These are phyloP conservation scores for Orius insidiosus DNA, from an alignment of 1,140 invertebrate species.

Conservation along the genomic window DNA sequence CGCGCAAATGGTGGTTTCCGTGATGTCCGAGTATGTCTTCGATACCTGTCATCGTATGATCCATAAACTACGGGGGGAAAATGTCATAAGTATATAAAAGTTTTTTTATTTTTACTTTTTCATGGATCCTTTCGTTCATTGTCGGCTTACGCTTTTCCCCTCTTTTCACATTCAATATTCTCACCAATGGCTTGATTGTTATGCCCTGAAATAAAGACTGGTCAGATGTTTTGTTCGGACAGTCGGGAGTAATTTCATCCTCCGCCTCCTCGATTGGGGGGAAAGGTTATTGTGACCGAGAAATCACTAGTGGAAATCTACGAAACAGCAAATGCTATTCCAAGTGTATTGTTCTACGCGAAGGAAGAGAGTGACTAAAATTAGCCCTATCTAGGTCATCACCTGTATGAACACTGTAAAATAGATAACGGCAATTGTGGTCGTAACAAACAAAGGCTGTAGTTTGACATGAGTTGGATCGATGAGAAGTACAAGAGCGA, in stretches of 20 bases:
- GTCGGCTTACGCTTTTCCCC: constrained; percentile 74
- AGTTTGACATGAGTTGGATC: constrained; percentile 57
- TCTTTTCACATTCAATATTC: constrained; percentile 84
- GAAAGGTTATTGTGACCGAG: too few relatives aligned
- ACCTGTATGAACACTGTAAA: constrained; percentile 92
- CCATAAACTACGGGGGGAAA: constrained; percentile 96
- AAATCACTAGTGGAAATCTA: too few relatives aligned
- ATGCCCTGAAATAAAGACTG: constrained; percentile 78
- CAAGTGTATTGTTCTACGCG: too few relatives aligned
- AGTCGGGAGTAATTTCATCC: too few relatives aligned
- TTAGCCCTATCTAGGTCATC: constrained; percentile 8
- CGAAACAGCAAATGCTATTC: too few relatives aligned
- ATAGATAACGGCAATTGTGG: constrained; percentile 94
- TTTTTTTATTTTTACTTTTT: too few relatives aligned
- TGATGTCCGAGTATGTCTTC: constrained; percentile 89
- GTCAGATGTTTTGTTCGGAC: too few relatives aligned
- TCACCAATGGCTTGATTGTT: constrained; percentile 92
- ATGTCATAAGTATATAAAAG: too few relatives aligned
- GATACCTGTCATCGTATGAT: constrained; percentile 89
- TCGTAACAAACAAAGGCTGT: constrained; percentile 89
- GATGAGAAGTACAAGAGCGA: constrained; percentile 86
- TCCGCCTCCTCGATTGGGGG: too few relatives aligned
- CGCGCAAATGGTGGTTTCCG: constrained; percentile 82
- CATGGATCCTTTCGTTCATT: constrained; percentile 93
- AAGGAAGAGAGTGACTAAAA: too few relatives aligned